phyloP scores from a whole-genome alignment of 2,797 vertebrate genomes.

The Lacerta bilineata region DNA sequence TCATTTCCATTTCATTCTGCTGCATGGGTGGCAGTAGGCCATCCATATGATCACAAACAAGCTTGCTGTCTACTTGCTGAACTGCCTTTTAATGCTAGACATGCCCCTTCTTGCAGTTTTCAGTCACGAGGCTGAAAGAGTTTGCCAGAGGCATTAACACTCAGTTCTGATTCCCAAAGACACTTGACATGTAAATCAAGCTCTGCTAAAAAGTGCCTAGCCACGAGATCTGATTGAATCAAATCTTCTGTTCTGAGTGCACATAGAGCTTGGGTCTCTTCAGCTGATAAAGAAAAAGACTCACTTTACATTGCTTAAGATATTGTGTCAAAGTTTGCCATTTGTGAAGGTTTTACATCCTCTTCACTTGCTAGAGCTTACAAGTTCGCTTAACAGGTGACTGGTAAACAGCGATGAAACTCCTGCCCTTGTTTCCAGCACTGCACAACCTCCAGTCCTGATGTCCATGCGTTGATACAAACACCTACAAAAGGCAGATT shows the following conservation, averaged over 20 bases:
- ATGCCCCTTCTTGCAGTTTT: neutral
- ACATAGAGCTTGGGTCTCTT: neutral
- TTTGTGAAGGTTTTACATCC: neutral
- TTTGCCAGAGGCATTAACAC: slow-evolving; percentile 18
- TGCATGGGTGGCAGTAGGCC: neutral
- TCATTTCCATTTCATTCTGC: neutral
- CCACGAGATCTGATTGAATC: neutral
- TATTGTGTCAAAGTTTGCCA: neutral
- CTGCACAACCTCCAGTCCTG: neutral
- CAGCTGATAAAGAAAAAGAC: neutral
- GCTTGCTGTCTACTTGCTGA: neutral
- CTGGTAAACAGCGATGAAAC: neutral
- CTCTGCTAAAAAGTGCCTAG: neutral
- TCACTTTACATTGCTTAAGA: neutral
- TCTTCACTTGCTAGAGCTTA: neutral
- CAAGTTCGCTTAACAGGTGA: neutral
- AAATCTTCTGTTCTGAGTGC: neutral
- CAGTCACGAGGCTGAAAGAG: neutral
- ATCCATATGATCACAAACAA: neutral
- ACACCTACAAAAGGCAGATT: neutral
- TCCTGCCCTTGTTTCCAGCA: neutral
- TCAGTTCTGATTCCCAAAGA: slow-evolving; percentile 12
- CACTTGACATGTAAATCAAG: slow-evolving; percentile 14
- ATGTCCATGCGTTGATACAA: neutral
- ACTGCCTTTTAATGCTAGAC: neutral